Evolutionary conservation across 2,888 invertebrate genomes (phyloP).

Genomic region (Odontomyia ornata): DNA sequence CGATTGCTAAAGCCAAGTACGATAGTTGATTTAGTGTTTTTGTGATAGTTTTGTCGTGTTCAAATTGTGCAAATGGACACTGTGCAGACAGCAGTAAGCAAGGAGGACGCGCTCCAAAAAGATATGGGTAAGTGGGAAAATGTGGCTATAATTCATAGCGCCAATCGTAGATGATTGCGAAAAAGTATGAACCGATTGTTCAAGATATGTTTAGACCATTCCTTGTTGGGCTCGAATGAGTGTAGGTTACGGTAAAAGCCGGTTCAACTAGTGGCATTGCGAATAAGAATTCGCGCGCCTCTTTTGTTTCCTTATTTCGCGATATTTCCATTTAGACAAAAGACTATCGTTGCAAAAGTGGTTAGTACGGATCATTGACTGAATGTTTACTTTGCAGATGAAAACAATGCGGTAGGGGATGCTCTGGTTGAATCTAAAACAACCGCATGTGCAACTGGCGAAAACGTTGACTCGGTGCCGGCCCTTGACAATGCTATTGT

Average conservation of each 20-base stretch:
- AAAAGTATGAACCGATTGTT: neutral
- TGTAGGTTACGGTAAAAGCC: conserved; percentile 16
- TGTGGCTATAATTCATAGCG: neutral
- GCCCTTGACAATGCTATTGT: neutral
- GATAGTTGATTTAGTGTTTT: conserved; percentile 13
- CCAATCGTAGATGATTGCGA: neutral
- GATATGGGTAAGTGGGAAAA: conserved; percentile 18
- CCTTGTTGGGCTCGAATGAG: neutral
- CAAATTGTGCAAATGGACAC: conserved; percentile 44
- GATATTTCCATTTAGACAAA: conserved; percentile 28
- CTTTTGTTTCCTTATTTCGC: conserved; percentile 34
- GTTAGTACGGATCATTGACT: neutral
- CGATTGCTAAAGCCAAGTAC: neutral
- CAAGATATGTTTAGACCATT: neutral
- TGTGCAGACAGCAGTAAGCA: conserved; percentile 42
- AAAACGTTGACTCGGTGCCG: conserved; percentile 28
- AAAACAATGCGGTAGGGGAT: conserved; percentile 7
- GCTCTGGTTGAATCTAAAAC: neutral
- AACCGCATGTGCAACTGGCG: conserved; percentile 31
- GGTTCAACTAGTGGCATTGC: conserved; percentile 42
- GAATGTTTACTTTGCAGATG: conserved; percentile 22
- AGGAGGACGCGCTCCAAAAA: conserved; percentile 47
- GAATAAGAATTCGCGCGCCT: conserved; percentile 35
- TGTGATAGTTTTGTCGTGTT: conserved; percentile 27
- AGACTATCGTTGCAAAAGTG: neutral